Conservation (phyloP, 2,113 vertebrate species). For the Callipepla squamata region DNA sequence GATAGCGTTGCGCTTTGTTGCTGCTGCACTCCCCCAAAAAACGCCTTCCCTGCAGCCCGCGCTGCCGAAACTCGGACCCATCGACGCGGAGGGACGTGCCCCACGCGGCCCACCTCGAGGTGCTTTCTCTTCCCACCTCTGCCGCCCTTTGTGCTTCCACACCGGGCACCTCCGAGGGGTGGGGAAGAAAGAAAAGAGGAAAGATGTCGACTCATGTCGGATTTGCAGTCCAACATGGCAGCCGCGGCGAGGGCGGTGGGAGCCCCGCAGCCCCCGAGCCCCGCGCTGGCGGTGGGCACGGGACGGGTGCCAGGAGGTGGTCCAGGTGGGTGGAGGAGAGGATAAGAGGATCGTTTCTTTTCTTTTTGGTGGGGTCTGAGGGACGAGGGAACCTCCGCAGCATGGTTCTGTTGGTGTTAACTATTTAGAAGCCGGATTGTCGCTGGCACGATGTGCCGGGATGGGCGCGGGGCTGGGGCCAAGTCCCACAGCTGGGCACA, state of each 20-base stretch:
- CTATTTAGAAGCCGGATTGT: conserved; percentile 54
- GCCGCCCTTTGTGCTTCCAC: neutral
- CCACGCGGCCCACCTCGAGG: neutral
- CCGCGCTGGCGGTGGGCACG: neutral
- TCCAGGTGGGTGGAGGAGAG: neutral
- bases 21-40: neutral
- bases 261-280: neutral
- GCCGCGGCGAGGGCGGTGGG: conserved; percentile 46
- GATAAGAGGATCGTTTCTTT: neutral
- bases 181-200: neutral
- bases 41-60: neutral
- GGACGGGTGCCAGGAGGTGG: neutral
- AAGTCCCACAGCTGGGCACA: neutral
- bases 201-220: conserved; percentile 68
- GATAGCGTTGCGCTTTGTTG: conserved; percentile 50
- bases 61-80: conserved; percentile 2
- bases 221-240: conserved; percentile 76
- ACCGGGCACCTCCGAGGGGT: neutral
- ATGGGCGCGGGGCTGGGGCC: neutral
- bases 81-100: neutral
- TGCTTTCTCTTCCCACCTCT: neutral
- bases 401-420: conserved; percentile 50
- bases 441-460: neutral
- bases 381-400: conserved; percentile 33
- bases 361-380: neutral